Base-by-base conservation (phyloP, 2,888 invertebrate genomes). In the Gymnoscelis rufifasciata region DNA sequence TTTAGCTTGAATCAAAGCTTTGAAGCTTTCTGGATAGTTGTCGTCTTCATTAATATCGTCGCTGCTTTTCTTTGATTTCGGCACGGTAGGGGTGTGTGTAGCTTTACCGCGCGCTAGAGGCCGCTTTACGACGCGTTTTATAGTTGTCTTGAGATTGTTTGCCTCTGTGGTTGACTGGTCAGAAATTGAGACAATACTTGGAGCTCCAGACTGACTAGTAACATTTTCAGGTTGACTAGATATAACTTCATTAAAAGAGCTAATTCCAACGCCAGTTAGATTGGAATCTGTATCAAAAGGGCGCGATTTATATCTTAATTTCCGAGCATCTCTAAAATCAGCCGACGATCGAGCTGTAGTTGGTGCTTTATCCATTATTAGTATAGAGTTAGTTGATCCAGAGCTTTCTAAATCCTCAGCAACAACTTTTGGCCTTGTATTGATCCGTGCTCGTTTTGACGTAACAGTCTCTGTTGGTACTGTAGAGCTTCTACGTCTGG, bases 11-110 rank as follows among this genome's bases (percentile, higher is more conserved):
- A 92, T 78, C 42, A 92, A 71, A n/a, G 91, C 90, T 66, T 92
- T 92, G 66, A 91, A 92, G 63, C 89, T 90, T 62, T 89, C 91
- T 11, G 92, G 92, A 71, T 92, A 92, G 62, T 92, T 92, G 64
- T 91, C 91, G 56, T 92, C 91, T 52, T 89, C 91, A 29, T 83
- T 78, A 47, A 90, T 89, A 64, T 92, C 91, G 51, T 88, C 88
- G 13, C 82, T 69, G 23, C 65, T 59, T 51, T 70, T 73, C 26
- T 47, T 43, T 58, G 74, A 75, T 8, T 64, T 43, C 33, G 61
- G 49, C 19, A 64, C 57, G 14, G 51, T 64, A 24, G 66, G 51
- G 24, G 76, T 66, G 42, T 67, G 74, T 23, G 66, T 71, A 31
- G 55, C 56, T 56, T 73, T 80, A 1, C 71, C 63, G 56, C 80